Evolutionary conservation across 2,888 invertebrate genomes (phyloP), one percentile per base, ranked within the genome.

Genomic region (Drosophila nigritarsus): DNA sequence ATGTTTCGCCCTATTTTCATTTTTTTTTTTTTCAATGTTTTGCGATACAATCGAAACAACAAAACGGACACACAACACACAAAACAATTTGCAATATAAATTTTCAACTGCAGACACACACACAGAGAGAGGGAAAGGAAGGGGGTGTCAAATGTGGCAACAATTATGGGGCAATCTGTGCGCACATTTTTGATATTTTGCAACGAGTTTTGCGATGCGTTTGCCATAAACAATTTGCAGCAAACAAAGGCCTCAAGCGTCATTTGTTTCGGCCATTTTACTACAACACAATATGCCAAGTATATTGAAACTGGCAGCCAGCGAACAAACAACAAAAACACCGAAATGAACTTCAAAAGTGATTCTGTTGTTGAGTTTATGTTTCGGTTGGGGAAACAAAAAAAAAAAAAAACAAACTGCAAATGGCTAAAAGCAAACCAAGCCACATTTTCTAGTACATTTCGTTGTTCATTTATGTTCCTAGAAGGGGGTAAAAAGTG

Each of bases 341-440:
- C 29, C 36, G 24, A 54, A 29, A 29, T 42, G 36, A 55, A 54
- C n/a, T 72, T 59, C 27, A 58, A 58, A 78, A 82, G 83, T 79
- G 77, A 88, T 89, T 83, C 78, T 77, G 74, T 77, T 70, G 86
- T 71, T 73, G 71, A 83, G 76, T 87, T 85, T 89, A 85, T 82
- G 76, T 78, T 77, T 72, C 60, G 55, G 61, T 61, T 63, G 50
- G 29, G 45, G 53, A 38, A 38, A 30, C 55, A 53, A 18, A 54
- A 38, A 40, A 59, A 38, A 40, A 59, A 30, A 59, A 20, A 51
- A 49, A 27, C 36, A 20, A 11, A 54, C 51, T 15, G n/a, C 53
- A 63, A 38, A 34, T 62, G 62, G 40, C 58, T 20, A 30, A 60
- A 45, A 42, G 54, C 40, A 56, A 42, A 56, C 13, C 40, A 42